Evolutionary conservation across 2,113 vertebrate genomes (phyloP).

Genomic region (Ceyx margarethae): DNA sequence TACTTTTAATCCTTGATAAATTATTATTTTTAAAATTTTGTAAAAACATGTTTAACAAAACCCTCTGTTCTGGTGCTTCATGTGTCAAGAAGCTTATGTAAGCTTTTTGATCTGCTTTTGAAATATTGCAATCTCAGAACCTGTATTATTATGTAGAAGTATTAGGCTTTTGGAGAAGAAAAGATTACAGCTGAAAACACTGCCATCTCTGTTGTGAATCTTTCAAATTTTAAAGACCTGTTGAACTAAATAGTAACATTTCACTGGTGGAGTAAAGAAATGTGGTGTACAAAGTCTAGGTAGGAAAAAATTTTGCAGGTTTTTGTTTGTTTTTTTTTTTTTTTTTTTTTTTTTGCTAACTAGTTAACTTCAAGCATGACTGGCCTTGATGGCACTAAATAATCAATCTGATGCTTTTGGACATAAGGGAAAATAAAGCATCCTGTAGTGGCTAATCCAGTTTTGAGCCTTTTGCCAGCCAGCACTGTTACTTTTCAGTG

Average conservation of each 20-base stretch:
- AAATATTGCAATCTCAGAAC: background rate
- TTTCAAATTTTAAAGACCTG: background rate
- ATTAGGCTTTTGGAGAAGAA: background rate
- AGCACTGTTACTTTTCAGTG: background rate
- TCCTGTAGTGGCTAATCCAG: background rate
- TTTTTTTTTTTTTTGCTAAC: background rate
- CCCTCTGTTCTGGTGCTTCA: background rate
- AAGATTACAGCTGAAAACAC: background rate
- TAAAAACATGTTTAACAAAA: background rate
- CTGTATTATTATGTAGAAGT: background rate
- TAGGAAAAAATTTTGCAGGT: background rate
- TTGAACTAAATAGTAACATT: background rate
- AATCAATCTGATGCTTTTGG: background rate
- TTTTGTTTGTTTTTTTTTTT: background rate
- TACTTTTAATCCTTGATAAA: background rate
- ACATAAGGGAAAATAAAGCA: background rate
- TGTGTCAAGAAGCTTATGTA: background rate
- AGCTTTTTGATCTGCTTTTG: background rate
- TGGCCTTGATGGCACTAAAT: rapidly evolving
- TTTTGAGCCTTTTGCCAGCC: background rate
- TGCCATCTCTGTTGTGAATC: rapidly evolving
- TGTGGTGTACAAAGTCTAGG: background rate
- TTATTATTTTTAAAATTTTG: background rate
- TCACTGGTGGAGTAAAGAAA: background rate
- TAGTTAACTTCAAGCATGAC: background rate